These are phyloP conservation scores for Aurelia sp. DNA, from an alignment of 30 jellyfish, hydroid and myxozoan species.

Conservation along the genomic window DNA sequence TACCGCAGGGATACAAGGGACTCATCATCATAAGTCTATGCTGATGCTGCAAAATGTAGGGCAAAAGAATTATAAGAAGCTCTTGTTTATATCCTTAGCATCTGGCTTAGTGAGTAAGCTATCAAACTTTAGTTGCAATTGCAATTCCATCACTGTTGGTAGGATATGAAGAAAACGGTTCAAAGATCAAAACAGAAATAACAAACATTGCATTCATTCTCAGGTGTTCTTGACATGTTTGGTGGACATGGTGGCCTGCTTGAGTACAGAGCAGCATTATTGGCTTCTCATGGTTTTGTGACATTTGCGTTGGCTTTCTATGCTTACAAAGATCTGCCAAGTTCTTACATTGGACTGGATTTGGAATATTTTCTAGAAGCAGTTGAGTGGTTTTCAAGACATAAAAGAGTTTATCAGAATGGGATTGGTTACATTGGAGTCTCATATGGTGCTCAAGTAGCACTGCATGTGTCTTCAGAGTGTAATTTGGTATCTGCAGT, in stretches of 20 bases:
- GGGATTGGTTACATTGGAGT: constrained; percentile 65
- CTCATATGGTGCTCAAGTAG: constrained; percentile 68
- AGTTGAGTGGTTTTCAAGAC: constrained; percentile 60
- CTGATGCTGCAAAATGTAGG: no score
- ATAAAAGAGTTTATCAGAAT: constrained; percentile 21
- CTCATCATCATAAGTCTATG: no score
- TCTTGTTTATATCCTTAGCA: no score
- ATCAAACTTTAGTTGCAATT: no score
- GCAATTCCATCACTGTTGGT: no score
- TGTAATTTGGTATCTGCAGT: constrained; percentile 40
- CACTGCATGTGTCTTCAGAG: constrained; percentile 46
- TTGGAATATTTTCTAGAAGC: constrained; percentile 66
- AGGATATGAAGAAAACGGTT: no score
- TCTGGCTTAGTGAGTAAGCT: no score
- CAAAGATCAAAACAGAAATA: no score
- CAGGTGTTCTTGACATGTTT: constrained; percentile 71
- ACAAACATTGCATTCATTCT: no score
- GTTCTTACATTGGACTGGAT: constrained; percentile 9
- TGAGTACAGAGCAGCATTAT: constrained; percentile 68
- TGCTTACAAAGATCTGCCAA: constrained; percentile 74
- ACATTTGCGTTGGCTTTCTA: constrained; percentile 79
- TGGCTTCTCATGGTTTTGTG: constrained; percentile 84
- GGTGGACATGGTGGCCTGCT: constrained; percentile 54
- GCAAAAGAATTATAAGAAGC: no score
- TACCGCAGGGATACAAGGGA: no score